Percentiles rank a stretch among this genome's conserved stretches.
These are phyloP conservation scores for Oikopleura dioica DNA, from an alignment of 23 tunicate genomes.

Conservation along the genomic window DNA sequence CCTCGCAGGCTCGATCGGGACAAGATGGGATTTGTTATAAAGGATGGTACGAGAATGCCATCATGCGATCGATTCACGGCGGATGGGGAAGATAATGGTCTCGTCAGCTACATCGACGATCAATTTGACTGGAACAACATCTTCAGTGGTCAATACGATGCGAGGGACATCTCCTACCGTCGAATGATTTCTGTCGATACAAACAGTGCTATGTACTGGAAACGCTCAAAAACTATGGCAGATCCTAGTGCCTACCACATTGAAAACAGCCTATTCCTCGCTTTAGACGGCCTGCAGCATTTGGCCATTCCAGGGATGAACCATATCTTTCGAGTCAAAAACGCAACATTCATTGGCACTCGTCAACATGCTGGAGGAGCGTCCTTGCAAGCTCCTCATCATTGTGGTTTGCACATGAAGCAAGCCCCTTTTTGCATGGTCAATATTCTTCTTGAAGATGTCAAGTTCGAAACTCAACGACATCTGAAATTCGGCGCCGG, in stretches of 20 bases:
- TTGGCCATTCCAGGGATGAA: too few relatives aligned
- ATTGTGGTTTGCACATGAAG: neutral
- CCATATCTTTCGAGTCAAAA: too few relatives aligned
- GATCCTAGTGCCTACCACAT: too few relatives aligned
- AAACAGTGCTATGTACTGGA: too few relatives aligned
- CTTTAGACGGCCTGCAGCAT: too few relatives aligned
- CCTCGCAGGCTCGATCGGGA: neutral
- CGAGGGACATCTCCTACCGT: neutral
- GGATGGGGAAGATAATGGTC: conserved; percentile 3
- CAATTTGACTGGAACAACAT: conserved; percentile 12
- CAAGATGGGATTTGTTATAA: neutral
- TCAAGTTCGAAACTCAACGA: neutral
- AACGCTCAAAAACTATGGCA: too few relatives aligned
- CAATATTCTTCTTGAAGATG: neutral
- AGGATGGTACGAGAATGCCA: neutral
- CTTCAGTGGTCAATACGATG: neutral
- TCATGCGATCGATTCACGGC: neutral
- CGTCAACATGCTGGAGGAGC: neutral
- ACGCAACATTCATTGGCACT: too few relatives aligned
- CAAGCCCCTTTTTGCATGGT: neutral
- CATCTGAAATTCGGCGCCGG: neutral
- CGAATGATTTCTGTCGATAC: too few relatives aligned
- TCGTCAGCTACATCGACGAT: neutral
- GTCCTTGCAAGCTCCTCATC: neutral
- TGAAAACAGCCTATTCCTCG: too few relatives aligned